Evolutionary conservation across 2,797 vertebrate genomes (phyloP).

Genomic region (Gila robusta): DNA sequence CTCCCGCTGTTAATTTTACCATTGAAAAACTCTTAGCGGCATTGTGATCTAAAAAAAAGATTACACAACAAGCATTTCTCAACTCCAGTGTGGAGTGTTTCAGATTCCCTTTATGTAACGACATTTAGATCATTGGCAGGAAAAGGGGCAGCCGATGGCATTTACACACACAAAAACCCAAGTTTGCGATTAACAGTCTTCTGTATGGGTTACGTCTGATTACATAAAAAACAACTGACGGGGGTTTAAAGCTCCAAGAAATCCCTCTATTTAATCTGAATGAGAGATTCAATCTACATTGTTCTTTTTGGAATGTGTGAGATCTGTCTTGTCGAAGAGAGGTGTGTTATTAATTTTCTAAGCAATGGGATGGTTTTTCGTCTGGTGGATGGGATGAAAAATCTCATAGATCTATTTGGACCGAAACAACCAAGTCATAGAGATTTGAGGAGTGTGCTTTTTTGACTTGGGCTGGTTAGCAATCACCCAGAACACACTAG

Average conservation of each 20-base stretch:
- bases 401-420: not conserved
- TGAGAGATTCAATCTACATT: constrained; percentile 10
- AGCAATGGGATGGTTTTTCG: not conserved
- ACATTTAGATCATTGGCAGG: not conserved
- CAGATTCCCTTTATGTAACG: not conserved
- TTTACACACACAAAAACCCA: not conserved
- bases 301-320: not conserved
- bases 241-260: constrained; percentile 25
- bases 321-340: constrained; percentile 7
- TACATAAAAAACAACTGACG: constrained; percentile 54
- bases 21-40: not conserved
- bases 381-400: not conserved
- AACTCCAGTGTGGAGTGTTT: not conserved
- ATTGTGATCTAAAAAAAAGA: constrained; percentile 5
- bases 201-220: constrained; percentile 38
- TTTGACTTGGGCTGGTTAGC: not conserved
- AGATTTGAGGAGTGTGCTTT: not conserved
- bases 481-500: not conserved
- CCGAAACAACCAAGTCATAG: not conserved
- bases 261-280: not conserved
- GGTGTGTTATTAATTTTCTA: not conserved
- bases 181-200: constrained; percentile 40
- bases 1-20: constrained; percentile 10
- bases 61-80: constrained; percentile 7
- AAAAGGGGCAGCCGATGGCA: not conserved